Evolutionary conservation across 2,113 vertebrate species (phyloP).

Genomic region (Probosciger aterrimus): DNA sequence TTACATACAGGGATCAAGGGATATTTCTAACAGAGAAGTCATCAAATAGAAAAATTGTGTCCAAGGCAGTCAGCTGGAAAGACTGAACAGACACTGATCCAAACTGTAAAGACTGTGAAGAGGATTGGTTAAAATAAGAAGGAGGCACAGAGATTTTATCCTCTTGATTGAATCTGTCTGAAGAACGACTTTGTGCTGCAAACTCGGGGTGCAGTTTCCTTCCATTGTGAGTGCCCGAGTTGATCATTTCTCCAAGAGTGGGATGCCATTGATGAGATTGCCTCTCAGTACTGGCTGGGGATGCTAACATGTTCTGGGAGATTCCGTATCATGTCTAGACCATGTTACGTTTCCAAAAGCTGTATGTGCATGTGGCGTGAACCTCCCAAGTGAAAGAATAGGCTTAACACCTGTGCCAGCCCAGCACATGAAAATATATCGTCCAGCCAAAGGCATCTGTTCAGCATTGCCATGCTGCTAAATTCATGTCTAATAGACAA

Average conservation of each 20-base stretch:
- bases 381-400: neutral
- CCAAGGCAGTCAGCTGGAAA: neutral
- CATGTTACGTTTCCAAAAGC: neutral
- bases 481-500: neutral
- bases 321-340: too few relatives aligned
- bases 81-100: neutral
- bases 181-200: neutral
- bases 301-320: neutral
- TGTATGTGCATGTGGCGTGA: neutral
- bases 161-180: neutral
- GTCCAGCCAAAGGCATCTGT: neutral
- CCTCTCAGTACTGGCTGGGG: neutral
- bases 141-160: neutral
- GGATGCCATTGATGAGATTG: neutral
- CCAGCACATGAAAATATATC: rapidly evolving
- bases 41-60: neutral
- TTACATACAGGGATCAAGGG: neutral
- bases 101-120: neutral
- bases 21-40: neutral
- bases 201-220: neutral
- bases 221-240: neutral
- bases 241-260: neutral
- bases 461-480: neutral
- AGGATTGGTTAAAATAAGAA: neutral
- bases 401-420: neutral